Conservation (phyloP, 2,888 invertebrate species). For the Petrolisthes cinctipes region DNA sequence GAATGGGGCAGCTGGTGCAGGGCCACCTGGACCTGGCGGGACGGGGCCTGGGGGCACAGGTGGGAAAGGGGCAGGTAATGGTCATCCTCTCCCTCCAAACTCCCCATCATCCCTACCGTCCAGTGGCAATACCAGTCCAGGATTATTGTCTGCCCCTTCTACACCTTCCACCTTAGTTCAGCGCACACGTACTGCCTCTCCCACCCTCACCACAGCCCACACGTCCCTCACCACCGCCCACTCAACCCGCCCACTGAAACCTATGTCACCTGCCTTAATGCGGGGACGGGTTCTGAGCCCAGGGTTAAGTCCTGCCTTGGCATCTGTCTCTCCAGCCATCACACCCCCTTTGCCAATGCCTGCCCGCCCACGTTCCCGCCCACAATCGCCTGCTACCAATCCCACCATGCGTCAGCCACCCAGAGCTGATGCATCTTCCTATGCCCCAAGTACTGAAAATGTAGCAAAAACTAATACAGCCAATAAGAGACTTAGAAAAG, state of each 20-base stretch:
- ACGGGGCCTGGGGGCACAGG: slow-evolving; percentile 56
- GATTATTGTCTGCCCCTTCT: slow-evolving; percentile 68
- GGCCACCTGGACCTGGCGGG: slow-evolving; percentile 23
- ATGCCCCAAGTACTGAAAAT: slow-evolving; percentile 66
- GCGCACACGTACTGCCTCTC: slow-evolving; percentile 67
- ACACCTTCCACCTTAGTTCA: slow-evolving; percentile 68
- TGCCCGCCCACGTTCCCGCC: slow-evolving; percentile 60
- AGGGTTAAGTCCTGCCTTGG: slow-evolving; percentile 44
- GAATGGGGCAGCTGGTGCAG: slow-evolving; percentile 65
- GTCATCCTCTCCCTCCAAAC: slow-evolving; percentile 51
- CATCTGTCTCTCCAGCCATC: slow-evolving; percentile 49
- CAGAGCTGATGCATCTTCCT: slow-evolving; percentile 56
- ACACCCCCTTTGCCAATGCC: slow-evolving; percentile 52
- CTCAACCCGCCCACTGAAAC: slow-evolving; percentile 66
- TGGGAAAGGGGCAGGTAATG: slow-evolving; percentile 48
- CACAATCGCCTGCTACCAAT: slow-evolving; percentile 57
- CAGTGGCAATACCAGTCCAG: slow-evolving; percentile 68
- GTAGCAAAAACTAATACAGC: slow-evolving; percentile 73
- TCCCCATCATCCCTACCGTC: slow-evolving; percentile 67
- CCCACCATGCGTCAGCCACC: slow-evolving; percentile 50
- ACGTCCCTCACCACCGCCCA: slow-evolving; percentile 60
- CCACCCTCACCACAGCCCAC: slow-evolving; percentile 65
- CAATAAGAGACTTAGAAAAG: slow-evolving; percentile 60
- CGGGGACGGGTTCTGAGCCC: slow-evolving; percentile 48
- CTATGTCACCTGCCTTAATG: slow-evolving; percentile 50